Conservation (phyloP, 2,797 vertebrate genomes). For the Takifugu rubripes region DNA sequence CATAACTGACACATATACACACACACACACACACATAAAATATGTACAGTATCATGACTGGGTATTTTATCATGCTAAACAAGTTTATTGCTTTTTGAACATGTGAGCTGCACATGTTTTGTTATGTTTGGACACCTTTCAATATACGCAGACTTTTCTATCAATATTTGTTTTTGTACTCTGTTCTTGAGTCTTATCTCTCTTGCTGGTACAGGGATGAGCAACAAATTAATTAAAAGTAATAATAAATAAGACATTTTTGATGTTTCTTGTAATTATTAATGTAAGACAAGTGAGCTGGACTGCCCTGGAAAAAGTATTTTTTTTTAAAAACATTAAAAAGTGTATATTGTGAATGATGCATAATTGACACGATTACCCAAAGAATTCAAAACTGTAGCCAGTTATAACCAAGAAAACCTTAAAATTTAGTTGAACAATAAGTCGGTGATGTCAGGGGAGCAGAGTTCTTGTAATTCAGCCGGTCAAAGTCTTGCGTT, state of each 20-base stretch:
- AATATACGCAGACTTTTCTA: conserved; percentile 85
- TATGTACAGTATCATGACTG: conserved; percentile 78
- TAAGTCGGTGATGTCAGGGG: conserved; percentile 3
- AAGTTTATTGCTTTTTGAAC: conserved; percentile 66
- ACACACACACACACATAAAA: conserved; percentile 38
- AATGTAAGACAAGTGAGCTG: not conserved
- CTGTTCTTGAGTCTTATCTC: conserved; percentile 79
- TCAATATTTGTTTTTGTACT: conserved; percentile 85
- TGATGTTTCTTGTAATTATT: conserved; percentile 19
- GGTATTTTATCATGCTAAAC: conserved; percentile 74
- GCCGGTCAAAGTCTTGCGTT: conserved; percentile 61
- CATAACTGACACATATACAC: conserved; percentile 19
- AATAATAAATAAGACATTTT: not conserved
- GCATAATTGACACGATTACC: not conserved
- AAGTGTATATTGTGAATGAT: not conserved
- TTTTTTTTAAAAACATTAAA: too few relatives aligned
- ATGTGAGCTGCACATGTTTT: conserved; percentile 70
- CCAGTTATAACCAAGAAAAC: not conserved
- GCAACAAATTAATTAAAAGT: conserved; percentile 77
- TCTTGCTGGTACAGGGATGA: conserved; percentile 76
- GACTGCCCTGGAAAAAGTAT: not conserved
- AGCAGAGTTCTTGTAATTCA: conserved; percentile 57
- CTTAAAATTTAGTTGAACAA: conserved; percentile 48
- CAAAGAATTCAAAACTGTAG: not conserved
- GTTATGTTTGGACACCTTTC: conserved; percentile 79